These are phyloP conservation scores for Poecilia picta DNA, from an alignment of 2,797 vertebrate genomes.

Conservation along the genomic window DNA sequence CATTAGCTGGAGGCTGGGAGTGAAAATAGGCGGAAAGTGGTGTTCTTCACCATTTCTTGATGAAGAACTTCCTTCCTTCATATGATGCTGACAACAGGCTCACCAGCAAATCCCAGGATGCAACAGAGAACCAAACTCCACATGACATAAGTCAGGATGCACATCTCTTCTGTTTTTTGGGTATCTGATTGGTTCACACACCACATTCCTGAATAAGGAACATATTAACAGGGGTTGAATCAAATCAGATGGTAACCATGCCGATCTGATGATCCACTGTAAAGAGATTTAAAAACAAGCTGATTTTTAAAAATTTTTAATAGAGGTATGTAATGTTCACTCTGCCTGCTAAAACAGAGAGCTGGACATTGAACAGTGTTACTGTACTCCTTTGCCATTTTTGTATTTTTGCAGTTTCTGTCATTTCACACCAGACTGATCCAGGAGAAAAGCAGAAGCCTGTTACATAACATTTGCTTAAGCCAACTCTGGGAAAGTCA, in stretches of 20 bases:
- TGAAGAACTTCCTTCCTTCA: conserved; percentile 47
- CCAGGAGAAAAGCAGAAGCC: not conserved
- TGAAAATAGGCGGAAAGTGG: conserved; percentile 39
- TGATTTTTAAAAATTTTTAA: not conserved
- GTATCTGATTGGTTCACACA: not conserved
- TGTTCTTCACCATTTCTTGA: conserved; percentile 41
- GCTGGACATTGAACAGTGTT: not conserved
- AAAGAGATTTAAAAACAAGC: not conserved
- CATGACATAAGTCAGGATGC: conserved; percentile 16
- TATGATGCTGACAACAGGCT: conserved; percentile 50
- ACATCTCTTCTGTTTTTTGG: conserved; percentile 10
- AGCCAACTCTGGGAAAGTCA: not conserved
- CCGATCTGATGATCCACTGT: not conserved
- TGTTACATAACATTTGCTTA: not conserved
- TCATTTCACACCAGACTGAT: not conserved
- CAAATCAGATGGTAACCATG: not conserved
- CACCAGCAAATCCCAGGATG: conserved; percentile 43
- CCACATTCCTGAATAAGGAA: conserved; percentile 9
- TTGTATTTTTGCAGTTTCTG: not conserved
- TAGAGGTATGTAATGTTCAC: not conserved
- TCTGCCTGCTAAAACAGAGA: not conserved
- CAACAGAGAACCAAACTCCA: conserved; percentile 36
- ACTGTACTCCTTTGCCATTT: not conserved
- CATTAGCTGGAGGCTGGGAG: conserved; percentile 37
- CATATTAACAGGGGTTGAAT: not conserved